Base-by-base conservation (phyloP, 2,888 invertebrate species). In the Cetonia aurata region DNA sequence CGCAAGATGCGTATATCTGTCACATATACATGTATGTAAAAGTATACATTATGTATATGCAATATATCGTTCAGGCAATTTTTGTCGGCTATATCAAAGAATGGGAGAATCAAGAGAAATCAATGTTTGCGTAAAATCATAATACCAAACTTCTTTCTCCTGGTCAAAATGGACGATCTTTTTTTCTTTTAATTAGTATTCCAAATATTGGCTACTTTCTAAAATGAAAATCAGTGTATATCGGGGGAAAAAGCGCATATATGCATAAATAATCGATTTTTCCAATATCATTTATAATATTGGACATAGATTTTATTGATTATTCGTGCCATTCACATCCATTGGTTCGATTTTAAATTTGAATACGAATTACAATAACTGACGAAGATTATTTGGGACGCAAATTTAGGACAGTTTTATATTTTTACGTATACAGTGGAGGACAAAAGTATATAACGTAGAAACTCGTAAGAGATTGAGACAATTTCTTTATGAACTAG, bases 31-130 rank as follows among this genome's bases (percentile, higher is more conserved):
- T 55, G 6, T 9, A 13, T 19, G 55, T 25, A 55, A 55, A 33
- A 33, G 33, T 33, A 13, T 33, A 33, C 37, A 37, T 37, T 37
- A 37, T 37, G 10, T 37, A 37, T 10, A 37, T n/a, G n/a, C 37
- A 8, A 10, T 17, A 56, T 56, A 46, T 56, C 56, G 37, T 41
- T 17, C 55, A 56, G 55, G 10, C 25, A 44, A 25, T 25, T 44
- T 67, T 67, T 17, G 52, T 44, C 56, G 42, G 55, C 25, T 25
- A 19, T 46, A 60, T 60, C 60, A 62, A 62, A 50, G 48, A 60
- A 37, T 44, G 56, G 56, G 46, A 56, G 56, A 67, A 67, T 67
- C 46, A 67, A 67, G 67, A 67, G 67, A 67, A 67, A 67, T 67
- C 67, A 56, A 67, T 67, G 57, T 67, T 67, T 67, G 67, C 57